Conservation (phyloP, 2,797 vertebrate genomes). For the Trachurus trachurus region DNA sequence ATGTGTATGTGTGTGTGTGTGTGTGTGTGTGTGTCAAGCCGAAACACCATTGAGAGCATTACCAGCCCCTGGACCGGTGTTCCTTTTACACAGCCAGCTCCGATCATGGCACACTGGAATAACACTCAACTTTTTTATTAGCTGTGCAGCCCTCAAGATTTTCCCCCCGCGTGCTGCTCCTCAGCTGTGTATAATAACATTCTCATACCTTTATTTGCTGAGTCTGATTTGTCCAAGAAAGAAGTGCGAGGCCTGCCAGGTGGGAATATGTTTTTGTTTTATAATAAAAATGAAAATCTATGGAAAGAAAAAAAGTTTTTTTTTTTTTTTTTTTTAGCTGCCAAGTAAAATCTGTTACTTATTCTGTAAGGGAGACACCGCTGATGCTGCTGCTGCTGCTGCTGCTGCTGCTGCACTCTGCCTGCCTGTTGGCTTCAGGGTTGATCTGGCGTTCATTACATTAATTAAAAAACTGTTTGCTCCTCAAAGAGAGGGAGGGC, state of each 20-base stretch:
- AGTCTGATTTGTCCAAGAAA: constrained; percentile 44
- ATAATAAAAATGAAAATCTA: constrained; percentile 35
- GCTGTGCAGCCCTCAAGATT: constrained; percentile 34
- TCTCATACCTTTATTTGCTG: constrained; percentile 44
- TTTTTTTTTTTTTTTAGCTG: constrained; percentile 15
- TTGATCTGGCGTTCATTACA: constrained; percentile 54
- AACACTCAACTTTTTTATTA: constrained; percentile 57
- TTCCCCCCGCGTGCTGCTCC: constrained; percentile 26
- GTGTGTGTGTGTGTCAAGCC: constrained; percentile 25
- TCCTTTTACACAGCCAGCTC: constrained; percentile 49
- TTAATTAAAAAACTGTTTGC: constrained; percentile 62
- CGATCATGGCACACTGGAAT: constrained; percentile 56
- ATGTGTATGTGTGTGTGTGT: too few species aligned
- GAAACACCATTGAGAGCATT: constrained; percentile 55
- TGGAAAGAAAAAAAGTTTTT: constrained; percentile 39
- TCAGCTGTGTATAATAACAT: constrained; percentile 42
- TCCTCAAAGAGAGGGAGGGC: constrained; percentile 33
- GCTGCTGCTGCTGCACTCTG: constrained; percentile 26
- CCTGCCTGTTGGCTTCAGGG: constrained; percentile 28
- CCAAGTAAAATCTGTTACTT: constrained; percentile 40
- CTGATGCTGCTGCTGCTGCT: constrained; percentile 11
- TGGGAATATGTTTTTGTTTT: constrained; percentile 28
- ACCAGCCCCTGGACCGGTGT: constrained; percentile 47
- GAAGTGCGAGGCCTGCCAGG: constrained; percentile 5
- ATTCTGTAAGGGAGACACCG: constrained; percentile 7